These are phyloP conservation scores for Falco columbarius DNA, from an alignment of 2,797 vertebrate genomes.

Conservation along the genomic window DNA sequence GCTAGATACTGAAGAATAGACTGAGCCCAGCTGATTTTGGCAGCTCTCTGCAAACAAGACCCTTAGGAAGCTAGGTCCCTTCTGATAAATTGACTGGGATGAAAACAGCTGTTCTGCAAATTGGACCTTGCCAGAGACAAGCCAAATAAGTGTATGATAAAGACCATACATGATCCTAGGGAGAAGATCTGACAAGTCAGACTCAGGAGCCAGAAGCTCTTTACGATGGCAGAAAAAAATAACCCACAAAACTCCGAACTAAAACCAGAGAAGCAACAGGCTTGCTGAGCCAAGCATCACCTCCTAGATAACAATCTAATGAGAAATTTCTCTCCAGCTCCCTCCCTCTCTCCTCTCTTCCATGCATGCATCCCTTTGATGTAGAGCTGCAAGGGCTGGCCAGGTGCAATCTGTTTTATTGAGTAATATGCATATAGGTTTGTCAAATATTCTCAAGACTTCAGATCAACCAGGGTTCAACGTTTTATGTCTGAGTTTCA, in stretches of 20 bases:
- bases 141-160: background rate
- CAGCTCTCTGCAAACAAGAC: background rate
- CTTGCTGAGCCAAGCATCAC: conserved; percentile 24
- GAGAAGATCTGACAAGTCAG: background rate
- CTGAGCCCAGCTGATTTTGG: background rate
- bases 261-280: background rate
- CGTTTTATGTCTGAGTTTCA: background rate
- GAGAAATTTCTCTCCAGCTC: background rate
- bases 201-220: background rate
- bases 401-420: conserved; percentile 32
- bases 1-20: background rate
- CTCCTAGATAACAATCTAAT: conserved; percentile 38
- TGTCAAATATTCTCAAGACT: background rate
- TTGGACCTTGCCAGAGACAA: background rate
- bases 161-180: background rate
- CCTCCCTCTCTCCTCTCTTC: background rate
- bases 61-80: background rate
- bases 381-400: conserved; percentile 32
- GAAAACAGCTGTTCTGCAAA: background rate
- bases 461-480: background rate
- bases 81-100: background rate
- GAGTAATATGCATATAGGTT: background rate
- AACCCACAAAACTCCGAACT: background rate
- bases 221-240: background rate
- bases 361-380: background rate